A percentile compares a stretch with the other conserved stretches of the same genome.
Conservation (phyloP, 2,888 invertebrate genomes). For the Morpho deidamia region DNA sequence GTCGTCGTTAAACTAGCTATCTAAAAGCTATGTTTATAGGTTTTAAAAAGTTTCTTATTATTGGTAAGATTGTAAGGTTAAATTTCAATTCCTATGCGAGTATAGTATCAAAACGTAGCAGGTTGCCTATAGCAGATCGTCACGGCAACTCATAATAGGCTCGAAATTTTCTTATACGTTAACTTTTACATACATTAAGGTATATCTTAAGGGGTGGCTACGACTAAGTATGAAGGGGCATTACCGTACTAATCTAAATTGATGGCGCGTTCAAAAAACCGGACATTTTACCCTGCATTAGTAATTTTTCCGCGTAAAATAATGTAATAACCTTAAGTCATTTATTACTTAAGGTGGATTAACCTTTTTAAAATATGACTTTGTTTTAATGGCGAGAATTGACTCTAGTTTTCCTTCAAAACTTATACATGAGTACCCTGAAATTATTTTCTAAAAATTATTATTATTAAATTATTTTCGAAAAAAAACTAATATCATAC, state of each 20-base stretch:
- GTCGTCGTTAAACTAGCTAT: no score
- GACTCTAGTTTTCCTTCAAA: no score
- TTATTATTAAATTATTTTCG: no score
- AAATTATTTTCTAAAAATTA: no score
- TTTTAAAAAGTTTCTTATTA: no score
- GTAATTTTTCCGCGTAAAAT: constrained; percentile 74
- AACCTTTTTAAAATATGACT: not conserved
- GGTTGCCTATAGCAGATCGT: constrained; percentile 36
- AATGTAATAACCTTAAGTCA: constrained; percentile 66
- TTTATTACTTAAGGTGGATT: constrained; percentile 63
- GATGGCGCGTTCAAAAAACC: constrained; percentile 71
- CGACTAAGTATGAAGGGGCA: constrained; percentile 49
- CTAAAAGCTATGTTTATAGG: no score
- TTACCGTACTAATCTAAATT: constrained; percentile 75
- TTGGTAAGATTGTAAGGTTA: no score
- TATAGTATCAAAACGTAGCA: constrained; percentile 43
- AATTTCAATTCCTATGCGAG: no score
- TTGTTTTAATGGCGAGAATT: no score
- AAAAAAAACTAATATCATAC: no score
- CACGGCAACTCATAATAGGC: constrained; percentile 65
- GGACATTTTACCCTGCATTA: constrained; percentile 71
- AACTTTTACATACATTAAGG: constrained; percentile 72
- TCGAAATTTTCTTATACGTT: constrained; percentile 72
- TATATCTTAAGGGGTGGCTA: constrained; percentile 58
- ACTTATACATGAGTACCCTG: no score